phyloP scores from a whole-genome alignment of 2,888 invertebrate genomes.

The Thymelicus acteon region DNA sequence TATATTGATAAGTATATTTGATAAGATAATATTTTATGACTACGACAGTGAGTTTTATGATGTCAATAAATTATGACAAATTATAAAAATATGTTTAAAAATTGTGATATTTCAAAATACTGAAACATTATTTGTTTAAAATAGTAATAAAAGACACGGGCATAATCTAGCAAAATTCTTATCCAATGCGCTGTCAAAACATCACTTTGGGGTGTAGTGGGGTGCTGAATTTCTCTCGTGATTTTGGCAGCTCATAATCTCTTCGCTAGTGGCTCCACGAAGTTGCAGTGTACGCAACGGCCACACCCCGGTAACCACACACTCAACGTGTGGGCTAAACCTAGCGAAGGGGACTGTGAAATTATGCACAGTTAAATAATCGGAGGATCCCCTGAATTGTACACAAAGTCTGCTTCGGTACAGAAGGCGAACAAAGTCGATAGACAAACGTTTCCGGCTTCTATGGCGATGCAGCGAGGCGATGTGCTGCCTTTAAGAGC shows the following conservation, averaged over 20 bases:
- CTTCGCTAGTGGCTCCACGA: conserved; percentile 10
- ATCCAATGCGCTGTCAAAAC: too few relatives aligned
- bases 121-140: too few relatives aligned
- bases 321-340: conserved; percentile 20
- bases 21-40: background rate
- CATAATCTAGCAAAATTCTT: too few relatives aligned
- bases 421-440: conserved; percentile 1
- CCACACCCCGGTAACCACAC: conserved; percentile 24
- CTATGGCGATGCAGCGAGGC: background rate
- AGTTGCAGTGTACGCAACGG: conserved; percentile 20
- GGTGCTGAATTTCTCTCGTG: too few relatives aligned
- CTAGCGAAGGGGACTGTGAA: conserved; percentile 14
- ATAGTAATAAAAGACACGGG: too few relatives aligned
- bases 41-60: too few relatives aligned
- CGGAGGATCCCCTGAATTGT: conserved; percentile 5
- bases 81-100: too few relatives aligned
- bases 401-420: conserved; percentile 8
- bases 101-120: too few relatives aligned
- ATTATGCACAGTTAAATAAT: background rate
- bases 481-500: conserved; percentile 6
- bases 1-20: background rate
- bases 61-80: too few relatives aligned
- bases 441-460: conserved; percentile 1
- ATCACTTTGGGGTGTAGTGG: too few relatives aligned
- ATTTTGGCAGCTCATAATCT: background rate